Evolutionary conservation across 2,113 vertebrate genomes (phyloP).

Genomic region (Enhydra lutris): DNA sequence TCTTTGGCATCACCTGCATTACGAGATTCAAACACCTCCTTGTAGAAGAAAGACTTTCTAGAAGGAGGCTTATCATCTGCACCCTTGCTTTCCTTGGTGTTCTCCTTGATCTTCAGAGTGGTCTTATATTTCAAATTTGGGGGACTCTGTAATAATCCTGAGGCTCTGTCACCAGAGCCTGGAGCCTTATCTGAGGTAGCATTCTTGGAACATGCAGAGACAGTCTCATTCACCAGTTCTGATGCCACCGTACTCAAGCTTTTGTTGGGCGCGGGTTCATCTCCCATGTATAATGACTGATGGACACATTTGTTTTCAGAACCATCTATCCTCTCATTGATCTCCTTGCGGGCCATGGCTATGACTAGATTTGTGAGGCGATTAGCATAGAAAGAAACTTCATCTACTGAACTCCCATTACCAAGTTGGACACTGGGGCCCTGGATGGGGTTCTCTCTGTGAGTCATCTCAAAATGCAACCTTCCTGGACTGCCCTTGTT

Average conservation of each 20-base stretch:
- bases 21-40: conserved; percentile 72
- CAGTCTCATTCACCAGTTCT: conserved; percentile 52
- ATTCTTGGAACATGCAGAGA: conserved; percentile 32
- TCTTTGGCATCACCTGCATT: conserved; percentile 51
- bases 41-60: conserved; percentile 70
- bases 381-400: conserved; percentile 76
- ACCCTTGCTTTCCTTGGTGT: conserved; percentile 31
- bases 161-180: conserved; percentile 29
- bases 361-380: conserved; percentile 75
- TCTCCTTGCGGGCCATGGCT: conserved; percentile 72
- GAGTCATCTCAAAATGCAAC: conserved; percentile 64
- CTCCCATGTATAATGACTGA: conserved; percentile 65
- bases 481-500: conserved; percentile 34
- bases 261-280: conserved; percentile 58
- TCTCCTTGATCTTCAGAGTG: conserved; percentile 52
- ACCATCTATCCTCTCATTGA: conserved; percentile 72
- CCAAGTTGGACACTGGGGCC: not conserved
- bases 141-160: not conserved
- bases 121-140: conserved; percentile 55
- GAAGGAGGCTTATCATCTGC: conserved; percentile 50
- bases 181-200: conserved; percentile 29
- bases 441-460: conserved; percentile 38
- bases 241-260: conserved; percentile 52
- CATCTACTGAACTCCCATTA: conserved; percentile 32
- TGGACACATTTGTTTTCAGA: conserved; percentile 55